Evolutionary conservation across 2,797 vertebrate species (phyloP).

Genomic region (Scolopax rusticola): DNA sequence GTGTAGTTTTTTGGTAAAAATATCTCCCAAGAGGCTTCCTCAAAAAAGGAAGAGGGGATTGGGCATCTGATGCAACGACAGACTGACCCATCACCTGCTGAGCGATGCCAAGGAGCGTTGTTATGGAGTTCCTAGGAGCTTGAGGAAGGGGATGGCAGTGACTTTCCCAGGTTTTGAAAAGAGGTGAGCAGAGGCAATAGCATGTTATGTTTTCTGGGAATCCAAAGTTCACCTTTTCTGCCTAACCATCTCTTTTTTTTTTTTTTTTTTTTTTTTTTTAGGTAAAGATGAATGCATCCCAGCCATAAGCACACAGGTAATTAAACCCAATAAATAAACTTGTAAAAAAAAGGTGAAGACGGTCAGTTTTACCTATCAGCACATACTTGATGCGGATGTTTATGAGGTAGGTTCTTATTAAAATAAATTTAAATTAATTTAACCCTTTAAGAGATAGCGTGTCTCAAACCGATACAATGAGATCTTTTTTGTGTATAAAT

Average conservation of each 20-base stretch:
- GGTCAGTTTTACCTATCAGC: neutral
- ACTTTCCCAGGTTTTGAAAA: neutral
- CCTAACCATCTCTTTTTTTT: rapidly evolving
- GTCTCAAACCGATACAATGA: neutral
- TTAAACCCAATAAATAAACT: neutral
- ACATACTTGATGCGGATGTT: neutral
- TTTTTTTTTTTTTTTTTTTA: neutral
- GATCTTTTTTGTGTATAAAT: neutral
- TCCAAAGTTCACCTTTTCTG: neutral
- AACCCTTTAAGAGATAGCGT: neutral
- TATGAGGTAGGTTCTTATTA: neutral
- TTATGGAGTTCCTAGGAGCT: neutral
- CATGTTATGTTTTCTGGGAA: neutral
- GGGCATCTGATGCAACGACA: rapidly evolving
- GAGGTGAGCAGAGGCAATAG: neutral
- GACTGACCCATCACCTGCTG: neutral
- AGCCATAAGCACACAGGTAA: neutral
- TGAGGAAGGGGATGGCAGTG: neutral
- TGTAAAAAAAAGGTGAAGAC: neutral
- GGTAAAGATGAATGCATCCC: neutral
- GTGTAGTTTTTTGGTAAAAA: neutral
- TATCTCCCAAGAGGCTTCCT: neutral
- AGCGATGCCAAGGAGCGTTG: neutral
- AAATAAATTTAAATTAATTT: neutral
- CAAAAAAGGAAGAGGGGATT: neutral